Evolutionary conservation across 2,797 vertebrate genomes (phyloP).

Genomic region (Hyperoplus lanceolatus): DNA sequence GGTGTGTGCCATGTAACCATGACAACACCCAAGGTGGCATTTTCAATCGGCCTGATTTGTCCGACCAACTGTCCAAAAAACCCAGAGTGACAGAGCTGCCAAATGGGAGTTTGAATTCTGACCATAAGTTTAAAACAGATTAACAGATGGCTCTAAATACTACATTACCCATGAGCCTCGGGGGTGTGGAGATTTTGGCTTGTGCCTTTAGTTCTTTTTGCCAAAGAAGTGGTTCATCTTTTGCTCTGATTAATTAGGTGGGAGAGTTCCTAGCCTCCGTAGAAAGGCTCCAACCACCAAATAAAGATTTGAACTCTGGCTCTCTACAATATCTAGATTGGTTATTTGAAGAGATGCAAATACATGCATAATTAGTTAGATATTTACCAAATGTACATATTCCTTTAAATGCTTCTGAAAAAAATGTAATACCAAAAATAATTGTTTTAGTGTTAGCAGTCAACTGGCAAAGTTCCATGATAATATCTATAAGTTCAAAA

Average conservation of each 20-base stretch:
- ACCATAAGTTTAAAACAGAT: not conserved
- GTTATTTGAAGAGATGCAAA: no score
- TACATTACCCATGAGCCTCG: constrained; percentile 4
- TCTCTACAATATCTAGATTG: no score
- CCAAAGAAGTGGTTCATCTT: not conserved
- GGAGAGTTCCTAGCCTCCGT: not conserved
- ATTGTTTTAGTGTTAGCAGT: no score
- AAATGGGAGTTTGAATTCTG: not conserved
- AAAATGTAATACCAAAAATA: no score
- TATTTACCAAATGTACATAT: no score
- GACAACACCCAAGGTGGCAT: not conserved
- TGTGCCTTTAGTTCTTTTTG: not conserved
- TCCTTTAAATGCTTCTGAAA: no score
- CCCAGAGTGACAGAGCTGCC: not conserved
- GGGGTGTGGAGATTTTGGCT: no score
- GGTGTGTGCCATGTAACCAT: not conserved
- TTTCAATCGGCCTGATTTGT: not conserved
- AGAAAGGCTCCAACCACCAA: not conserved
- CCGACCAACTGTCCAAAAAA: not conserved
- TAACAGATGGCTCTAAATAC: not conserved
- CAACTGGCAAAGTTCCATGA: no score
- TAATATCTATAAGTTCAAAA: no score
- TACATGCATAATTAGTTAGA: no score
- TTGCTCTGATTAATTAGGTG: not conserved
- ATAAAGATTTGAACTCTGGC: no score